Base-by-base conservation (phyloP, 1,140 invertebrate species). In the Cryptotermes secundus region DNA sequence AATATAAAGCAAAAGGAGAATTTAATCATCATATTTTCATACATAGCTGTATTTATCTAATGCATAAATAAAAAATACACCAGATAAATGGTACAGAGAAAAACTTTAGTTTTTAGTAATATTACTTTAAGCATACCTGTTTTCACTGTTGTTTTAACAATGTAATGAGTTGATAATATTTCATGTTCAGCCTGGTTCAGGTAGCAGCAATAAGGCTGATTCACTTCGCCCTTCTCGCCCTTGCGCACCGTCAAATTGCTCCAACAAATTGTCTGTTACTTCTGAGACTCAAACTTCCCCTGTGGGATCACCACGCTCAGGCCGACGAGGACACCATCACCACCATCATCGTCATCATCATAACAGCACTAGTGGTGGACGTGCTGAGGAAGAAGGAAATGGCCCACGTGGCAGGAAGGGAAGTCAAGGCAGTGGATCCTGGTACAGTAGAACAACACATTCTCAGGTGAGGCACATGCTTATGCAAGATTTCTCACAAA, bases 211-310 rank as follows among this genome's bases (percentile, higher is more conserved):
- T 72, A 82, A 82, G 38, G 34, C n/a, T n/a, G 81, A 82, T 34
- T 82, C 42, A 22, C 42, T 82, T 26, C 81, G 81, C 35, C 81
- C 83, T 26, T 34, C 72, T 65, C 72, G 79, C n/a, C 9, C 72
- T 79, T 79, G 80, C 42, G 49, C 26, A n/a, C 31, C 34, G 14
- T 34, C 83, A 45, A 45, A 45, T 45, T 38, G 81, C 49, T 65
- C 79, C 35, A 72, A 72, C 59, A 72, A 72, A 72, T 72, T 26
- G 31, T 85, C 84, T 10, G 87, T 89, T 6, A 87, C 87, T 26
- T 88, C 87, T 10, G 90, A 92, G 84, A 88, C 91, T 3, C 91
- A 92, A 85, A 92, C 92, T 26, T 92, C 92, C 36, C 92, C 92
- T 4, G 88, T 90, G 31, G 89, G 90, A 19, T 92, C 92, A 31